Percentiles rank a stretch among this genome's conserved stretches.
Conservation (phyloP, 2,113 vertebrate genomes). For the Perccottus glenii region DNA sequence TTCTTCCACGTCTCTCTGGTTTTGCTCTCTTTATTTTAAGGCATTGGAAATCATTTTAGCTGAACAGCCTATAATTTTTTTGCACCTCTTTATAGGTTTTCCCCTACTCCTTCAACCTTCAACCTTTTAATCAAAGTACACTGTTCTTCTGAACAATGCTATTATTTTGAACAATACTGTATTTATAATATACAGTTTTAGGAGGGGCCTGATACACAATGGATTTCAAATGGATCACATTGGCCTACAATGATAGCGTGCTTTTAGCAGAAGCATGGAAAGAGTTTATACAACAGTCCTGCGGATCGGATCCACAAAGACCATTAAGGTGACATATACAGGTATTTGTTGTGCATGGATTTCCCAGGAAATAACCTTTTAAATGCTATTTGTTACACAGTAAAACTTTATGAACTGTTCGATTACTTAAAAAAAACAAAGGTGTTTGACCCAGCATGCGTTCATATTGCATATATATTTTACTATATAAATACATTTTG, state of each 20-base stretch:
- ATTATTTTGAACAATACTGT: too few species aligned
- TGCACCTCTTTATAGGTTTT: too few species aligned
- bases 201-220: background rate
- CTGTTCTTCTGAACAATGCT: too few species aligned
- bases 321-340: constrained; percentile 36
- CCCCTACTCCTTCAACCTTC: too few species aligned
- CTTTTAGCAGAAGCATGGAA: constrained; percentile 35
- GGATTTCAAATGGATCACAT: background rate
- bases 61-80: too few species aligned
- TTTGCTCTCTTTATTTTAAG: too few species aligned
- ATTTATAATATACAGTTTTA: constrained; percentile 1
- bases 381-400: constrained; percentile 55
- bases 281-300: constrained; percentile 39
- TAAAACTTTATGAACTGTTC: constrained; percentile 32
- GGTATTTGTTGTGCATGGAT: constrained; percentile 48
- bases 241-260: constrained; percentile 16
- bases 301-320: constrained; percentile 1
- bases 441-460: constrained; percentile 72
- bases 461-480: constrained; percentile 77
- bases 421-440: constrained; percentile 52
- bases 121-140: too few species aligned
- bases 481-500: constrained; percentile 70
- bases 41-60: too few species aligned
- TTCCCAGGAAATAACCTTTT: constrained; percentile 32
- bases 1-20: too few species aligned